phyloP scores from a whole-genome alignment of 92 coral and sea anemone genomes.

The Parazoanthus swiftii region DNA sequence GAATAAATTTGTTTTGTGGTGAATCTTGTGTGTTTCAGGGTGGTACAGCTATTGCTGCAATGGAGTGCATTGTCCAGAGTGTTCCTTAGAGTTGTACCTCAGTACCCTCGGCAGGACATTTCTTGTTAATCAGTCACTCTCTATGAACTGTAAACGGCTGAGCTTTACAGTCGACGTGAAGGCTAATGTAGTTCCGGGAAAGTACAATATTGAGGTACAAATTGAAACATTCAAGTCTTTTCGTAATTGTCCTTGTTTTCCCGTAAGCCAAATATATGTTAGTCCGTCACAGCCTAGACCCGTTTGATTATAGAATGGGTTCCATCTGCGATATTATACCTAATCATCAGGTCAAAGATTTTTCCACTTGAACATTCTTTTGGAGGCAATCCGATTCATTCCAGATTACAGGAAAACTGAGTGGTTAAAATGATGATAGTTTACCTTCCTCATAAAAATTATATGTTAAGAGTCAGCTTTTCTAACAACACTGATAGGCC shows the following conservation, averaged over 20 bases:
- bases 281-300: too few species aligned
- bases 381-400: background rate
- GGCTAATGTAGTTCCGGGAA: constrained; percentile 52
- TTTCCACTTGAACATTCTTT: too few species aligned
- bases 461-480: too few species aligned
- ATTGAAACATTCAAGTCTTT: background rate
- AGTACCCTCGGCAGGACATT: constrained; percentile 29
- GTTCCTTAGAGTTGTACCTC: constrained; percentile 52
- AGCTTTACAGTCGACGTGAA: constrained; percentile 34
- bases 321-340: too few species aligned
- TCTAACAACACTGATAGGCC: background rate
- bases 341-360: too few species aligned
- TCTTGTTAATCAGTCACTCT: constrained; percentile 24
- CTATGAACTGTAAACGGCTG: constrained; percentile 45
- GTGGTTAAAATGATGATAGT: background rate
- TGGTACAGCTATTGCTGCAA: constrained; percentile 56
- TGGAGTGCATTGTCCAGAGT: constrained; percentile 60
- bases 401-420: background rate
- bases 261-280: too few species aligned
- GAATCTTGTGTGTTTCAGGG: constrained; percentile 27
- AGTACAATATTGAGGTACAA: constrained; percentile 51
- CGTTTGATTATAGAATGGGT: too few species aligned
- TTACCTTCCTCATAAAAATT: background rate
- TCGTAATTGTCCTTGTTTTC: too few species aligned
- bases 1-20: background rate